Base-by-base conservation (phyloP, 2,797 vertebrate genomes). In the Champsocephalus esox region DNA sequence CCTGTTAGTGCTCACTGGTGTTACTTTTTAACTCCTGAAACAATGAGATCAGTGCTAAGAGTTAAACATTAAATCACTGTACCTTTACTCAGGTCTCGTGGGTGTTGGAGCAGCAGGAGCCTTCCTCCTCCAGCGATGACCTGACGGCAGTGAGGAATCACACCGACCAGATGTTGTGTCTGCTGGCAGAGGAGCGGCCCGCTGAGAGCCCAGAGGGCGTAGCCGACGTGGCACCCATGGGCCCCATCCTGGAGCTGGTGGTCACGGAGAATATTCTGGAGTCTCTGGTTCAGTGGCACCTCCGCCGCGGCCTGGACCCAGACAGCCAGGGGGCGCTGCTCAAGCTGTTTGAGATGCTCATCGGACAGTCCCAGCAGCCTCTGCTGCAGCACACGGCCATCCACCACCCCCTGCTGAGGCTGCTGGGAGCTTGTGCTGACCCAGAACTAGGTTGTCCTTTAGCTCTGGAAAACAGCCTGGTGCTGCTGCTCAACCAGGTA, bases 341-440 rank as follows among this genome's bases (percentile, higher is more conserved):
- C 72, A 98, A 99, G 92, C 94, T 99, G n/a, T 99, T 96, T 2
- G 98, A 99, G 94, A 96, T 98, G 96, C 95, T 99, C 62, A 96
- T 99, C 48, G 96, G 97, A 62, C 97, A 98, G 73, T 96, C 97
- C 51, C 97, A 94, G 80, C 98, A 99, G 95, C 96, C 96, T 0
- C 89, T 99, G 73, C 95, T 99, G 77, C 93, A 94, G 66, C 97
- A 99, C 91, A 93, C 89, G 2, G 91, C 96, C 0, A 84, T 99
- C 79, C 96, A 97, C 32, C 91, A 95, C 43, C 97, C 98, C 0
- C 92, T 99, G 70, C 94, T 98, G 73, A 92, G 91, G 66, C 93
- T 99, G 71, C 94, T 99, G 75, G 93, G 95, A 61, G 94, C 94
- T 3, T 99, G 98, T 2, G 95, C 96, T 0, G 95, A 96, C 81